phyloP scores from a whole-genome alignment of 2,888 invertebrate genomes.

The Heliothis peltigera region DNA sequence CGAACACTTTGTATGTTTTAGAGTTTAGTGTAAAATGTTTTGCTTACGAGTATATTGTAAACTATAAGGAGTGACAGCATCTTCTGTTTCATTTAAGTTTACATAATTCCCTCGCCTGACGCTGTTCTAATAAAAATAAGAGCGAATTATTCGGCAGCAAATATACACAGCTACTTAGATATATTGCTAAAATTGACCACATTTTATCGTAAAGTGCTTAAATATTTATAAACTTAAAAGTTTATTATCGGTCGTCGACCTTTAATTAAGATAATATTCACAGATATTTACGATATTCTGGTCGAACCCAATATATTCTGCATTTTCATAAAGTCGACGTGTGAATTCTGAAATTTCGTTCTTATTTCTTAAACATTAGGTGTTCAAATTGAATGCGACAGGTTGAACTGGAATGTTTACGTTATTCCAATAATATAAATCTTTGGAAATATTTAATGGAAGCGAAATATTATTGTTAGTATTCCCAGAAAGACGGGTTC shows the following conservation, averaged over 20 bases:
- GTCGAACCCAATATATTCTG: background rate
- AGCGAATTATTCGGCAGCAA: too few relatives aligned
- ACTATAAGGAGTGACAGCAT: too few relatives aligned
- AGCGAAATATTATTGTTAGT: background rate
- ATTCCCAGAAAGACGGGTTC: slow-evolving; percentile 1
- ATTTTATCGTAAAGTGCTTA: slow-evolving; percentile 20
- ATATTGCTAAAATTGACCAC: background rate
- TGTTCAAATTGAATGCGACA: background rate
- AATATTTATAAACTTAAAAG: slow-evolving; percentile 30
- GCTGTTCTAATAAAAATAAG: too few relatives aligned
- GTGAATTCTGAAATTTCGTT: background rate
- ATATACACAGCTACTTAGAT: too few relatives aligned
- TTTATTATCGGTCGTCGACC: slow-evolving; percentile 49
- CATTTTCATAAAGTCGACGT: background rate
- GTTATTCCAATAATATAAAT: slow-evolving; percentile 4
- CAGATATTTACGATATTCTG: slow-evolving; percentile 9
- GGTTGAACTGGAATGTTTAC: background rate
- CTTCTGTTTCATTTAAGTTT: too few relatives aligned
- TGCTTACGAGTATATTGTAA: too few relatives aligned
- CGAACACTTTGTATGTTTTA: slow-evolving; percentile 6
- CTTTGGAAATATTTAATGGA: slow-evolving; percentile 1
- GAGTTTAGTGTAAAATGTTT: background rate
- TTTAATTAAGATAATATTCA: slow-evolving; percentile 29
- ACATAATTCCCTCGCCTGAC: too few relatives aligned
- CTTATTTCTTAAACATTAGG: background rate